Base-by-base conservation (phyloP, 1,140 invertebrate genomes). In the Drosophila arawakana region DNA sequence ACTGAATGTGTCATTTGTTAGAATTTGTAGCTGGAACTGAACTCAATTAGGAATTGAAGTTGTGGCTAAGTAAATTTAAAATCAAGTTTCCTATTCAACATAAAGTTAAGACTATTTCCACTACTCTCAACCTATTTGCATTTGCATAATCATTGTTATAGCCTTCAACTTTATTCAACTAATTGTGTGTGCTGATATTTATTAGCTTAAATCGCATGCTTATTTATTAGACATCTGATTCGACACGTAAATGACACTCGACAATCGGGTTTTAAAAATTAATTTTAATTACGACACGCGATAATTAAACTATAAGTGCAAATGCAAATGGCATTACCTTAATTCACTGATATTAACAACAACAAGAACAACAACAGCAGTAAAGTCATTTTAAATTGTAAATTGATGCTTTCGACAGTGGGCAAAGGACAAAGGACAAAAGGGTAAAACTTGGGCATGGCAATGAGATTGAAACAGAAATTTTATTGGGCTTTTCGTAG, bases 251-350 rank as follows among this genome's bases (percentile, higher is more conserved):
- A 43, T 73, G 60, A 52, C 72, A 82, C 47, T 43, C 68, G 30
- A 44, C 60, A 59, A 60, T 69, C 60, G 52, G 30, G 50, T 41
- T 50, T 73, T 63, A 67, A 55, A 62, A 84, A 80, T 80, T 58
- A 67, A 76, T 83, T 80, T 65, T 76, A 70, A 83, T 83, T 66
- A 65, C 60, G 10, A 47, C 50, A 62, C 15, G 13, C 11, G 54
- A 41, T 41, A 57, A 57, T 57, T 57, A 57, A 41, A 11, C 13
- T 21, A 41, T 57, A 57, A 57, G 41, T 30, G 41, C 57, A 57
- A 41, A 4, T 39, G 15, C 54, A 41, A 58, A 41, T 58, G 18
- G 3, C 52, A 55, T 37, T 55, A 55, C 30, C 50, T 52, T 34
- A 35, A 34, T 52, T 34, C 50, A 57, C 4, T 7, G 18, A 10